A percentile compares a stretch with the other conserved stretches of the same genome.
Conservation (phyloP, 2,113 vertebrate genomes). For the Ginglymostoma cirratum region DNA sequence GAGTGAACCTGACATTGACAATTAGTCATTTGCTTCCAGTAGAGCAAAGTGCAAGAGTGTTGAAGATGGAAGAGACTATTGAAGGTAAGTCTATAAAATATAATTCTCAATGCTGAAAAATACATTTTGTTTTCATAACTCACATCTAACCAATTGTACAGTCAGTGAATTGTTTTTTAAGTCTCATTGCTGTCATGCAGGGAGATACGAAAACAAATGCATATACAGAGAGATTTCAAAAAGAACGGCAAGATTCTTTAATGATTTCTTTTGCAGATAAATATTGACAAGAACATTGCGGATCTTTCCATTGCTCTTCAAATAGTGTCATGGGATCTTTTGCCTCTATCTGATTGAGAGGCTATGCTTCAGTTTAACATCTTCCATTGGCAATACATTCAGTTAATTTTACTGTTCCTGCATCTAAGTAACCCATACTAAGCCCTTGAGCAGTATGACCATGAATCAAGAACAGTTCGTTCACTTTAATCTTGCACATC, state of each 20-base stretch:
- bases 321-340: background rate
- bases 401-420: background rate
- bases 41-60: background rate
- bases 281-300: background rate
- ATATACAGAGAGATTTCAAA: too few species aligned
- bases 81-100: background rate
- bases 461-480: background rate
- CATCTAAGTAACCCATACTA: background rate
- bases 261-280: background rate
- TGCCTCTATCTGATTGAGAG: background rate
- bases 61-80: background rate
- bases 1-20: background rate
- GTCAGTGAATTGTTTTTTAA: too few species aligned
- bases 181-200: too few species aligned
- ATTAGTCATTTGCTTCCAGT: background rate
- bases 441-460: background rate
- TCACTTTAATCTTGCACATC: background rate
- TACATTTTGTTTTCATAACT: background rate
- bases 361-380: background rate
- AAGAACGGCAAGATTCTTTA: too few species aligned
- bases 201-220: too few species aligned
- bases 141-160: background rate
- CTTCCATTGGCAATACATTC: background rate
- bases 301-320: background rate
- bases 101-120: background rate